Evolutionary conservation across 2,113 vertebrate species (phyloP).

Genomic region (Serinus canaria): DNA sequence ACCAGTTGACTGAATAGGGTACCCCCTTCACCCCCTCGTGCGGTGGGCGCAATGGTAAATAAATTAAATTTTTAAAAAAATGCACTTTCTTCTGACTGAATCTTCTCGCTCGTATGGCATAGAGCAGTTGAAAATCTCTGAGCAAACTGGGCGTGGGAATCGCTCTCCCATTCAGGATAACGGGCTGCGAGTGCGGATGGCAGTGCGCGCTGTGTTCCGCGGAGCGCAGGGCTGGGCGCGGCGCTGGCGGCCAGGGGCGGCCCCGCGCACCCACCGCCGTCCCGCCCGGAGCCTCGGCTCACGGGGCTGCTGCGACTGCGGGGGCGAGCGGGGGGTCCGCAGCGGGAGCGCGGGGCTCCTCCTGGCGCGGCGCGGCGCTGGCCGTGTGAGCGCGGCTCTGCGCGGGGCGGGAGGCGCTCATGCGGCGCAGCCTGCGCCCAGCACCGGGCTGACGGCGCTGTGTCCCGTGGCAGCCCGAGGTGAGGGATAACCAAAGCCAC

Average conservation of each 20-base stretch:
- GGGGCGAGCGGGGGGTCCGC: too few relatives aligned
- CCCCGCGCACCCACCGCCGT: too few relatives aligned
- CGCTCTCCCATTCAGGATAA: background rate
- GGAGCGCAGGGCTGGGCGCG: background rate
- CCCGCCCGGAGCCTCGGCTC: too few relatives aligned
- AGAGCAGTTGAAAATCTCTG: background rate
- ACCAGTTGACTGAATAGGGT: too few relatives aligned
- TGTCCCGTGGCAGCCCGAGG: background rate
- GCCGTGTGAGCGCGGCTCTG: background rate
- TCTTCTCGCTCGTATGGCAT: background rate
- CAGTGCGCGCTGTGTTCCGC: background rate
- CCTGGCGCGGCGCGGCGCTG: accelerated
- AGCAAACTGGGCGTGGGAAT: background rate
- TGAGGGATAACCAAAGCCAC: background rate
- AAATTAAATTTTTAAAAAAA: background rate
- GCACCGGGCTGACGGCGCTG: too few relatives aligned
- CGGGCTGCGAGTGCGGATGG: background rate
- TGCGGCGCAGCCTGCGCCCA: too few relatives aligned
- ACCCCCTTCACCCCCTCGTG: background rate
- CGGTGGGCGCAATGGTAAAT: background rate
- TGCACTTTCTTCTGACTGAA: background rate
- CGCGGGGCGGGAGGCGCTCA: background rate
- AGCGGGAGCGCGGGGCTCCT: background rate
- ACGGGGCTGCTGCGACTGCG: accelerated
- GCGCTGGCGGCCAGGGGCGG: background rate